These are phyloP conservation scores for Oceanodroma leucorhoa DNA, from an alignment of 2,797 vertebrate species.

Conservation along the genomic window DNA sequence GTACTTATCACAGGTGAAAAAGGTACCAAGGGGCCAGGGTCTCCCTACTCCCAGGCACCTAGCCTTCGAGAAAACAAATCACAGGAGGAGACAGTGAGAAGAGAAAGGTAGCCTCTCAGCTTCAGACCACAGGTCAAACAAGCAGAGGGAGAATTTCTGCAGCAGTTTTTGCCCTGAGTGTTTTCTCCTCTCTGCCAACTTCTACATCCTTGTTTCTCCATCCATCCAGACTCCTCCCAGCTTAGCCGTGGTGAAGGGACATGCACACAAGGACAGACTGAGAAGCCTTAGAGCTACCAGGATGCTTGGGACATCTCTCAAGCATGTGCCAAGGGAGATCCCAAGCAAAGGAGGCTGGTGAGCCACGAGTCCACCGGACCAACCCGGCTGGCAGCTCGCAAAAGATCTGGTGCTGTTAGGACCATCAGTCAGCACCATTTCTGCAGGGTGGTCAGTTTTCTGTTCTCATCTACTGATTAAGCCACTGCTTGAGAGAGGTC, in stretches of 20 bases:
- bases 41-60: not conserved
- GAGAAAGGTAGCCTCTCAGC: fast-evolving
- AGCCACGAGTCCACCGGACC: fast-evolving
- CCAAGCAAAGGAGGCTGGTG: not conserved
- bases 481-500: not conserved
- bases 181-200: not conserved
- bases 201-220: not conserved
- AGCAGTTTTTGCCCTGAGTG: not conserved
- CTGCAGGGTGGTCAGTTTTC: not conserved
- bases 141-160: not conserved
- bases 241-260: not conserved
- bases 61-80: not conserved
- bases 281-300: fast-evolving
- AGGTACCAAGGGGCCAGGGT: fast-evolving
- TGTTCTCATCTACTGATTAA: not conserved
- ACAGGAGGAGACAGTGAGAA: not conserved
- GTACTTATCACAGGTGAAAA: not conserved
- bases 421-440: not conserved
- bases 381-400: not conserved
- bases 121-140: not conserved
- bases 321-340: not conserved
- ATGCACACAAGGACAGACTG: not conserved
- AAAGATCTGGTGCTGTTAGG: not conserved
- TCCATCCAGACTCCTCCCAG: not conserved
- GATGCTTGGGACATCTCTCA: not conserved